Base-by-base conservation (phyloP, 2,888 invertebrate species). In the Drosophila yooni region DNA sequence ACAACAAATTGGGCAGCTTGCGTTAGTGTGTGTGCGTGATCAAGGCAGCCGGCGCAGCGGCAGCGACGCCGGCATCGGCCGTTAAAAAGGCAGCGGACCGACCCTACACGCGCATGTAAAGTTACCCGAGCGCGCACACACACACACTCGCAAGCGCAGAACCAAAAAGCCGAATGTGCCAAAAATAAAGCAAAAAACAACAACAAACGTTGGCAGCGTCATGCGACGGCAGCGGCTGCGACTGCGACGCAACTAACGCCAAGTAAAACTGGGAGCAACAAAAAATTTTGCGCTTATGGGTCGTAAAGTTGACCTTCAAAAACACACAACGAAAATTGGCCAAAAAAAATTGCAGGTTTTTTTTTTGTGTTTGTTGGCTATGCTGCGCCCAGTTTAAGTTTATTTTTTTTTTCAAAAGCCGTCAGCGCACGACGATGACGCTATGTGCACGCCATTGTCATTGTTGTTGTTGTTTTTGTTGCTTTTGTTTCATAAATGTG, bases 261-360 rank as follows among this genome's bases (percentile, higher is more conserved):
- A 84, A 82, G 82, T 84, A 84, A 89, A 88, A 86, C 89, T 70
- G 78, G 82, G 76, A 79, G 76, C 74, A 88, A 68, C 76, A 79
- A 77, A 62, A 73, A 84, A 84, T 85, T 82, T 83, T 83, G 85
- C 88, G 91, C 92, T 92, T 92, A 87, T 92, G 92, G 92, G 91
- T 92, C 93, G 93, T 92, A 93, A 92, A 92, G 93, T 93, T 92
- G 92, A 92, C 92, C 92, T 92, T 92, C 92, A 92, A 92, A 84
- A 76, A 85, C 81, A 76, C 66, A 79, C 70, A 70, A 83, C 89
- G 67, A 75, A 90, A 86, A 80, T 89, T 91, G 81, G 91, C 89
- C 80, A 81, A 87, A 88, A 87, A 88, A 91, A 89, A 83, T 81
- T 83, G 82, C 82, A 88, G 80, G 80, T 81, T 86, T 83, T 79